phyloP scores from a whole-genome alignment of 2,797 vertebrate species.

The Antrozous pallidus region DNA sequence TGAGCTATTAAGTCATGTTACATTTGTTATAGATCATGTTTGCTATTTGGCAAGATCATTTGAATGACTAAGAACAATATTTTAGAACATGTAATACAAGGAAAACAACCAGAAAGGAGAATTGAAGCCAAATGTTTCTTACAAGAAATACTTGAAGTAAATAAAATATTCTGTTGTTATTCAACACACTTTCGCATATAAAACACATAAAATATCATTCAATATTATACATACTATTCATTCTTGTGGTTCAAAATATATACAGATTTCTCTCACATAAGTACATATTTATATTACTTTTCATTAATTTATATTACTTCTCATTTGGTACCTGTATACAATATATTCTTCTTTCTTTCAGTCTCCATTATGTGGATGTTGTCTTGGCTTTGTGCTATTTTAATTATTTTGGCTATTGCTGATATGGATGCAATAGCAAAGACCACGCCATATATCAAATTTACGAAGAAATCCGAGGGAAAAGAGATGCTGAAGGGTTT shows the following conservation, averaged over 20 bases:
- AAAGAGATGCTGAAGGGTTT: constrained; percentile 1
- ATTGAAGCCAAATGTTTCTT: constrained; percentile 34
- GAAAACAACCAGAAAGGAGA: constrained; percentile 47
- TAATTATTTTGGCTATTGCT: constrained; percentile 74
- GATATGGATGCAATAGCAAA: constrained; percentile 78
- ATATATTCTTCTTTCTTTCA: constrained; percentile 48
- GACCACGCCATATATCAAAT: constrained; percentile 89
- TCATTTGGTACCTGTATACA: not conserved
- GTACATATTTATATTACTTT: not conserved
- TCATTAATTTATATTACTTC: not conserved
- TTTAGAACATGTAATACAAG: constrained; percentile 41
- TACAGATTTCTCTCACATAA: not conserved
- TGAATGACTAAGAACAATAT: constrained; percentile 55
- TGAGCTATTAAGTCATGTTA: constrained; percentile 60
- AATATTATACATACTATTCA: not conserved
- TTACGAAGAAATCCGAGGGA: constrained; percentile 88
- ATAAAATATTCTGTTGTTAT: constrained; percentile 40
- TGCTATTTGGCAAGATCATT: constrained; percentile 66
- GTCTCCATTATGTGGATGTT: constrained; percentile 80
- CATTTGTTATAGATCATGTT: constrained; percentile 70
- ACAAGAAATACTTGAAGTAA: constrained; percentile 32
- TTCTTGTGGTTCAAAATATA: not conserved
- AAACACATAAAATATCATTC: not conserved
- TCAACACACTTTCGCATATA: not conserved
- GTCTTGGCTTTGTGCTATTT: constrained; percentile 9